Evolutionary conservation across 1,140 invertebrate species (phyloP).

Genomic region (Cyclina sinensis): DNA sequence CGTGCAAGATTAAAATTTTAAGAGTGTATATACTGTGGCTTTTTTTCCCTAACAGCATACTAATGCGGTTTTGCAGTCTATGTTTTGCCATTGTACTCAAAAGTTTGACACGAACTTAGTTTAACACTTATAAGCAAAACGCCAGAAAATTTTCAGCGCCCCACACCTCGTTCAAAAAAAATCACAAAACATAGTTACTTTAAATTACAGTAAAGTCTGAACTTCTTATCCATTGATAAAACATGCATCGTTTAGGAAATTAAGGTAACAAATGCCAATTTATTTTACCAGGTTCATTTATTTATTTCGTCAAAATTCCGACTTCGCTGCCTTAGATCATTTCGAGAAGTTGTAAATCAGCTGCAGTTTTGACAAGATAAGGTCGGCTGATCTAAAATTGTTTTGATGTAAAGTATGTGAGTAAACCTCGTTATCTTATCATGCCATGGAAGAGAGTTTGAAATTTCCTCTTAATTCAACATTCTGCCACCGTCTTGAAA

Average conservation of each 20-base stretch:
- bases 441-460: background rate
- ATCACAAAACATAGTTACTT: background rate
- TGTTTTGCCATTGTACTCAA: too few species aligned
- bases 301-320: background rate
- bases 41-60: too few species aligned
- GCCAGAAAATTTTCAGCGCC: background rate
- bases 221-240: background rate
- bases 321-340: background rate
- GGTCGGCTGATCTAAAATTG: slow-evolving; percentile 19
- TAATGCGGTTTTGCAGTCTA: too few species aligned
- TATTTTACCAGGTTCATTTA: background rate
- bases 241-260: background rate
- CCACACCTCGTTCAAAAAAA: too few species aligned
- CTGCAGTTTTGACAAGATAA: slow-evolving; percentile 7
- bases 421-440: slow-evolving; percentile 25
- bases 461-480: slow-evolving; percentile 12
- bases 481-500: background rate
- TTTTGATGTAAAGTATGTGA: slow-evolving; percentile 35
- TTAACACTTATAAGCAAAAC: too few species aligned
- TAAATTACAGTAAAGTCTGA: background rate
- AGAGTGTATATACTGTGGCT: too few species aligned
- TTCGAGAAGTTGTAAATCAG: slow-evolving; percentile 21
- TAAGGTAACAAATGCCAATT: slow-evolving; percentile 8
- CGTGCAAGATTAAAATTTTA: background rate
- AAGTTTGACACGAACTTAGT: too few species aligned